Evolutionary conservation across 2,888 invertebrate genomes (phyloP), one percentile per base, ranked within the genome.

Genomic region (Eutolmus rufibarbis): DNA sequence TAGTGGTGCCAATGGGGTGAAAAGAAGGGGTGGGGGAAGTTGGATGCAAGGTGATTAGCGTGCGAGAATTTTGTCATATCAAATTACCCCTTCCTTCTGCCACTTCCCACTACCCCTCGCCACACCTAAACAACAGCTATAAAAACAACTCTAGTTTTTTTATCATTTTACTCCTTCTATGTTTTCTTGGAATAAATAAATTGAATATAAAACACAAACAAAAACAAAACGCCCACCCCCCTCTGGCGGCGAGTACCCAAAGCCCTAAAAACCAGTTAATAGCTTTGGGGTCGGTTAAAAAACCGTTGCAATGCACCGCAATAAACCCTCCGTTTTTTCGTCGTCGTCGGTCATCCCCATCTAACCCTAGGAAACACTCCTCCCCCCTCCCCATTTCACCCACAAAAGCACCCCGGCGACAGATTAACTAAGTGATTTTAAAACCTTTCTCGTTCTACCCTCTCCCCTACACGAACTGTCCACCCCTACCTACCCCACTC

Each of bases 371-470:
- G 85, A 74, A 85, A 46, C 74, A 43, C 74, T 4, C 7, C 16
- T 2, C 5, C 4, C 43, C 16, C 43, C 4, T 0, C 14, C 9
- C 43, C 43, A 8, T 51, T 43, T 43, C 57, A 56, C n/a, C 51
- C 43, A 56, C 1, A 43, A 74, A 56, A 85, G 31, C n/a, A 31
- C 9, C n/a, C 51, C 74, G 74, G 74, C 85, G 46, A 51, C 46
- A 74, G 85, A 85, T 85, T 85, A 74, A 85, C 85, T 74, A 85
- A 85, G 74, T 74, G 85, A 74, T 85, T 85, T 85, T 85, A 85
- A 74, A 74, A 74, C 85, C 85, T 57, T 16, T 7, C 74, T 12
- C 74, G 28, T 19, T 8, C 28, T 0, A 8, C 1, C 12, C 66
- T 5, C 9, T 23, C 7, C 23, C 12, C 66, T 1, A 0, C 14